These are phyloP conservation scores for Xerus inauris DNA, from an alignment of 2,113 vertebrate genomes.

Conservation along the genomic window DNA sequence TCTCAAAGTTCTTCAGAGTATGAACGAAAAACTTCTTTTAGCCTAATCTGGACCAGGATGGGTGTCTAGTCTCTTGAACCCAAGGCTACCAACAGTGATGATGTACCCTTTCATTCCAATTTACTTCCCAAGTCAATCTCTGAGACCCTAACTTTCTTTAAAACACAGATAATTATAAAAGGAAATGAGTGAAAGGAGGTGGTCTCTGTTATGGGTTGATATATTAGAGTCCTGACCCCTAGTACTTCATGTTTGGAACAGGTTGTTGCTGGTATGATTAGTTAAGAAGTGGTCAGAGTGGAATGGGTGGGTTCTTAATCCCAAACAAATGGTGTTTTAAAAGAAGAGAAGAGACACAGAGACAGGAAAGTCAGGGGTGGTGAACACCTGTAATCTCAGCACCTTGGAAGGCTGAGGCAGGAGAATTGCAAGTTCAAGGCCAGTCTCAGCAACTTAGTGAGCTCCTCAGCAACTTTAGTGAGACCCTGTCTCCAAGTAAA, in stretches of 20 bases:
- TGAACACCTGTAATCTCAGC: too few relatives aligned
- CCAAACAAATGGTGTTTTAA: background rate
- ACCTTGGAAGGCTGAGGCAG: too few relatives aligned
- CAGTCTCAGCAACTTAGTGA: too few relatives aligned
- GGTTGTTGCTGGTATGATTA: background rate
- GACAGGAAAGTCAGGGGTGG: too few relatives aligned
- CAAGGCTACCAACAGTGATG: background rate
- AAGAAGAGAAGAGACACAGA: background rate
- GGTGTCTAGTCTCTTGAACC: background rate
- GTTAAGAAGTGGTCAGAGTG: background rate
- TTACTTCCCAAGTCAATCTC: background rate
- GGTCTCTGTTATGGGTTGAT: accelerated
- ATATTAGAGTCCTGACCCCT: background rate
- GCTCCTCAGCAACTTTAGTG: too few relatives aligned
- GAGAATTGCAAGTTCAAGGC: background rate
- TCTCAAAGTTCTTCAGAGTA: background rate
- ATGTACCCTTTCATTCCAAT: background rate
- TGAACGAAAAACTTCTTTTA: background rate
- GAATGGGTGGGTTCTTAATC: background rate
- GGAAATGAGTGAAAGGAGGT: background rate
- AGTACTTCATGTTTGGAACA: background rate
- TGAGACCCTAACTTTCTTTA: background rate
- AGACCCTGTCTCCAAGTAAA: too few relatives aligned
- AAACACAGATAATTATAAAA: background rate
- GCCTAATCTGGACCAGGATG: background rate